Conservation (phyloP, 1,140 invertebrate genomes). For the Pentalonia nigronervosa region DNA sequence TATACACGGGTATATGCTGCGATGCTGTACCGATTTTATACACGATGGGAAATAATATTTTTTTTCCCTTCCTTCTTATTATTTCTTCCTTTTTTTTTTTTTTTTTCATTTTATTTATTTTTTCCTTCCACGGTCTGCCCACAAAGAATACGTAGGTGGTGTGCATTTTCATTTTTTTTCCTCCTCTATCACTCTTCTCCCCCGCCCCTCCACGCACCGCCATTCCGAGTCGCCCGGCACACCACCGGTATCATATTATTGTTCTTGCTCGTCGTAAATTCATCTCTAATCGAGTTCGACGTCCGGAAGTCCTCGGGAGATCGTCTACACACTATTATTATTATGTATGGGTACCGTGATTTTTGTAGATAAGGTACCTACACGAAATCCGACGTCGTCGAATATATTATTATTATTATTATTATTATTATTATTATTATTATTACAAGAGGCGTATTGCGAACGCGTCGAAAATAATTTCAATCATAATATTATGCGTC, state of each 20-base stretch:
- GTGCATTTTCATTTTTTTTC: not conserved
- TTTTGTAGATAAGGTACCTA: constrained; percentile 17
- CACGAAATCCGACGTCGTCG: no score
- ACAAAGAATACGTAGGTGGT: not conserved
- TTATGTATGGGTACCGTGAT: not conserved
- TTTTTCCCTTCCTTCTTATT: constrained; percentile 10
- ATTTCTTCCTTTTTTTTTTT: constrained; percentile 1
- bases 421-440: not conserved
- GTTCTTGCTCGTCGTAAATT: constrained; percentile 48
- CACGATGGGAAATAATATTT: constrained; percentile 44
- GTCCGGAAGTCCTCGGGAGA: constrained; percentile 36
- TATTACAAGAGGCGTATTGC: not conserved
- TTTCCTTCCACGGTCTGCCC: not conserved
- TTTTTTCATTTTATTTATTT: not conserved
- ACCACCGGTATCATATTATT: not conserved
- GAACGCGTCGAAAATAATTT: not conserved
- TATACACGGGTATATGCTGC: not conserved
- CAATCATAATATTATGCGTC: not conserved
- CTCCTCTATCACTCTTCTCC: not conserved
- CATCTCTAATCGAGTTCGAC: constrained; percentile 48
- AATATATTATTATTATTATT: constrained; percentile 10
- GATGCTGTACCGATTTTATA: not conserved
- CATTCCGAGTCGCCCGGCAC: not conserved
- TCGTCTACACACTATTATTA: not conserved
- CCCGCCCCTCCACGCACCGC: not conserved